Base-by-base conservation (phyloP, 2,113 vertebrate genomes). In the Myiopsitta monachus region DNA sequence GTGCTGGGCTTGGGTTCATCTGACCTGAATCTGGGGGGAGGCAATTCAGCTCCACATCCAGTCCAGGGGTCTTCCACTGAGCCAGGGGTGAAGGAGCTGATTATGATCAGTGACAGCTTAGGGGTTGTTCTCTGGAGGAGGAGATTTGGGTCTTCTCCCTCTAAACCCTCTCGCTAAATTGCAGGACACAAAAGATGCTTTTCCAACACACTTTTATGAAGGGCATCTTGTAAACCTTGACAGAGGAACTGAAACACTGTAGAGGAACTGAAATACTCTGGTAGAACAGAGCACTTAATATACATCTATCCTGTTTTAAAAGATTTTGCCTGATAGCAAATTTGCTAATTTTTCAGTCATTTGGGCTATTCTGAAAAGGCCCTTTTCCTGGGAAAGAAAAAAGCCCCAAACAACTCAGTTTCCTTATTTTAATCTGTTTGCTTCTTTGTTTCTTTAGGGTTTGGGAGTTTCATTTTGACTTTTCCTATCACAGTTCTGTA, bases 301-400 rank as follows among this genome's bases (percentile, higher is more conserved):
- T 15, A 36, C 0, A 0, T 54, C 61, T 10, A 4, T 67, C 10
- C 3, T 7, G 14, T 69, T 63, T 38, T 7, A 0, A 28, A 69
- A n/a, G 5, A 6, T 43, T 63, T 49, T n/a, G 19, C 6, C 18
- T 77, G 23, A 87, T 57, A 59, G 23, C n/a, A 31, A 3, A 13
- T 70, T 64, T 51, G 10, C n/a, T 72, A 27, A 61, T 27, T 31
- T 11, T 61, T 9, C 4, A 80, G 36, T 51, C 6, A 31, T 46
- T 59, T 41, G 19, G 18, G 10, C 13, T 62, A 26, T 6, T 49
- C 39, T 68, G 46, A 38, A 73, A 67, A 47, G 6, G 4, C 1
- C 4, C 2, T 49, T 75, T 87, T 27, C 2, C 36, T 49, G 22
- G 18, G 47, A 55, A 73, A n/a, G n/a, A n/a, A 38, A 19, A 49